Conservation (phyloP, 1,140 invertebrate species). For the Oreohelix idahoensis region DNA sequence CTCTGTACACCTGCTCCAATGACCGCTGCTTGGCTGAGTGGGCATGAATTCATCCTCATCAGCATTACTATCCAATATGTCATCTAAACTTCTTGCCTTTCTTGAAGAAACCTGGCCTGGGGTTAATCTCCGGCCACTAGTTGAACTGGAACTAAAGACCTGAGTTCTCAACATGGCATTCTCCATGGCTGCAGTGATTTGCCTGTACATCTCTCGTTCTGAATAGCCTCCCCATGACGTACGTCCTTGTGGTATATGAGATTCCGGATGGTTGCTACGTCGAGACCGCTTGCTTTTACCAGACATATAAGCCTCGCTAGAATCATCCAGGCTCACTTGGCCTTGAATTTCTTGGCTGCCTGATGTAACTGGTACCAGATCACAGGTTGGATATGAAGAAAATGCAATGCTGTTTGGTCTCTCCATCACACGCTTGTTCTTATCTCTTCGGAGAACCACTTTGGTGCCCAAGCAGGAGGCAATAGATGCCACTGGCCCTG, state of each 20-base stretch:
- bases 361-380: conserved; percentile 57
- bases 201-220: conserved; percentile 64
- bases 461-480: conserved; percentile 42
- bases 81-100: conserved; percentile 71
- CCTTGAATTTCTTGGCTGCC: background rate
- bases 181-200: conserved; percentile 69
- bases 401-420: conserved; percentile 72
- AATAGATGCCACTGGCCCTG: conserved; percentile 21
- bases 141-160: conserved; percentile 42
- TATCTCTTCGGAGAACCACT: conserved; percentile 64
- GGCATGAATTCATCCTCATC: conserved; percentile 50
- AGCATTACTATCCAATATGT: conserved; percentile 60
- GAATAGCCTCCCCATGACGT: conserved; percentile 57
- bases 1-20: conserved; percentile 12
- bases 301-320: conserved; percentile 59
- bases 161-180: conserved; percentile 66
- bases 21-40: conserved; percentile 52
- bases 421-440: conserved; percentile 61
- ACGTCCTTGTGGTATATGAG: conserved; percentile 42
- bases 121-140: background rate
- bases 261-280: conserved; percentile 41
- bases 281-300: conserved; percentile 62
- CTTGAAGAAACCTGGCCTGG: conserved; percentile 49
- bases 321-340: conserved; percentile 54
- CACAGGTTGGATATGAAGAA: conserved; percentile 69